These are phyloP conservation scores for Spheniscus mendiculus DNA, from an alignment of 2,113 vertebrate species.

Conservation along the genomic window DNA sequence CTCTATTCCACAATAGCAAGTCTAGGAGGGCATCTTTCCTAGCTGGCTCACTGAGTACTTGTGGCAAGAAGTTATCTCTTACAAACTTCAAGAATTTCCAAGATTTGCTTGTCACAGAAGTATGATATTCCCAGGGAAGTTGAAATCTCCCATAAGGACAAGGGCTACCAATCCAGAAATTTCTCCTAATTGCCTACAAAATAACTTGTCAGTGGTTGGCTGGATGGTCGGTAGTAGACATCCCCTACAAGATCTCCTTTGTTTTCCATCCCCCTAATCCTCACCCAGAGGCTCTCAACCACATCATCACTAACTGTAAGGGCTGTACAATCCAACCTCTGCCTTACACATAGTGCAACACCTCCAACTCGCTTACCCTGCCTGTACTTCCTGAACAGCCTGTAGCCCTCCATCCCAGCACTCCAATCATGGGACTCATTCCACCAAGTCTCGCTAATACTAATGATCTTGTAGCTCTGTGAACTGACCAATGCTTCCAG, in stretches of 20 bases:
- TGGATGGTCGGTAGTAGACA: background rate
- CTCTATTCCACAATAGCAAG: background rate
- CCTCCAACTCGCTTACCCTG: background rate
- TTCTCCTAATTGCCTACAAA: background rate
- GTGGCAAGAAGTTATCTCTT: background rate
- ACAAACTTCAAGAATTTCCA: background rate
- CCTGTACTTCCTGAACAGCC: background rate
- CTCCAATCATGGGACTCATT: rapidly evolving
- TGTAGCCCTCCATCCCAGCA: background rate
- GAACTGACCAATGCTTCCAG: background rate
- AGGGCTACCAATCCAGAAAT: background rate
- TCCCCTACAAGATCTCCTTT: background rate
- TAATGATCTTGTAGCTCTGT: background rate
- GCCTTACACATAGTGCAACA: too few relatives aligned
- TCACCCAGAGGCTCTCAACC: background rate
- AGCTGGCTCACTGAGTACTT: background rate
- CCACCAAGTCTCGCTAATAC: background rate
- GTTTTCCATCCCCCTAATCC: background rate
- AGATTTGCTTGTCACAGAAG: background rate
- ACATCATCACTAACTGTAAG: background rate
- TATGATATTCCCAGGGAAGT: background rate
- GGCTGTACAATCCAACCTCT: background rate
- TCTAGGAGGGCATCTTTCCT: background rate
- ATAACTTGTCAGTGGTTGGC: background rate
- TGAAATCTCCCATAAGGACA: background rate